Percentiles rank a stretch among this genome's conserved stretches.
These are phyloP conservation scores for Geopemphigus sp. DNA, from an alignment of 1,140 invertebrate species.

Conservation along the genomic window DNA sequence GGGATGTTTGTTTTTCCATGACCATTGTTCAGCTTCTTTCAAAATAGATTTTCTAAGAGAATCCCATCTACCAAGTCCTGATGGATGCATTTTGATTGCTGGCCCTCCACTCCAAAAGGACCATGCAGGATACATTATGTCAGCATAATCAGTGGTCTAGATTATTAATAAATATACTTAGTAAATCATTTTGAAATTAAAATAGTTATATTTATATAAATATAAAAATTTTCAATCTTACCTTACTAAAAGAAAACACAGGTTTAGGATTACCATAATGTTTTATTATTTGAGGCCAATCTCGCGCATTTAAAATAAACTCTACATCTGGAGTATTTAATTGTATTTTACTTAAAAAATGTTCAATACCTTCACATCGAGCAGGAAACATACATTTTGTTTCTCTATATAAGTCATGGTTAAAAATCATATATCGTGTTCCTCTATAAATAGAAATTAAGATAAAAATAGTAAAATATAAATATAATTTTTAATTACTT, in stretches of 20 bases:
- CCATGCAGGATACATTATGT: slow-evolving; percentile 97
- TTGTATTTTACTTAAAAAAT: slow-evolving; percentile 73
- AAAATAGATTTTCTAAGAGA: slow-evolving; percentile 71
- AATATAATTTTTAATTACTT: slow-evolving; percentile 57
- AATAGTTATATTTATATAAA: too few species aligned
- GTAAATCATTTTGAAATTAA: too few species aligned
- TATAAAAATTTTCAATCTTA: slow-evolving; percentile 54
- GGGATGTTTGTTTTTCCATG: slow-evolving; percentile 75
- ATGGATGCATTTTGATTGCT: slow-evolving; percentile 88
- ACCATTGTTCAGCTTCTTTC: slow-evolving; percentile 64
- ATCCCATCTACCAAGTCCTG: slow-evolving; percentile 91
- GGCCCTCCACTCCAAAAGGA: slow-evolving; percentile 97
- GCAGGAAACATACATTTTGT: slow-evolving; percentile 86
- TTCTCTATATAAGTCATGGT: slow-evolving; percentile 77
- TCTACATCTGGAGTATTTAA: slow-evolving; percentile 77
- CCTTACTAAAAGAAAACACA: slow-evolving; percentile 94
- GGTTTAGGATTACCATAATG: slow-evolving; percentile 66
- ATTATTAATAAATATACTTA: slow-evolving; percentile 52
- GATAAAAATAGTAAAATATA: not conserved
- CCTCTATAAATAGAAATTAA: slow-evolving; percentile 59
- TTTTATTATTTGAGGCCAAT: slow-evolving; percentile 83
- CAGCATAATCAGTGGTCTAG: slow-evolving; percentile 74
- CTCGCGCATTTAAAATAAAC: slow-evolving; percentile 82
- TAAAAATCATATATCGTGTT: slow-evolving; percentile 82
- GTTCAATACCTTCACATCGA: slow-evolving; percentile 86